These are phyloP conservation scores for Malurus melanocephalus DNA, from an alignment of 2,113 vertebrate genomes.

Conservation along the genomic window DNA sequence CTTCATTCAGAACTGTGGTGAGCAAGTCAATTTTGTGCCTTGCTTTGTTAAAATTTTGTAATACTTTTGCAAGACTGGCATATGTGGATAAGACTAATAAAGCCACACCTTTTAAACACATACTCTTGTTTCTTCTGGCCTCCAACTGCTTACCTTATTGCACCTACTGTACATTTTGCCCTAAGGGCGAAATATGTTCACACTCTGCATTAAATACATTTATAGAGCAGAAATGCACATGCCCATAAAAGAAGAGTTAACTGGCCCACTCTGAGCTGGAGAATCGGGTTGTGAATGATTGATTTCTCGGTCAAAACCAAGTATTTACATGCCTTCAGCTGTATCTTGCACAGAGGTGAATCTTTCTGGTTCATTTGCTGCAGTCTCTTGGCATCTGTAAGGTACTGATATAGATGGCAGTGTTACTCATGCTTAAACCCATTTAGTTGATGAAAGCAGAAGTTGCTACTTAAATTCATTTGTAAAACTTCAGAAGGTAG, in stretches of 20 bases:
- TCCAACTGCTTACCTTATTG: not conserved
- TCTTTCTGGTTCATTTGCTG: slow-evolving; percentile 27
- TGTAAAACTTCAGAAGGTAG: slow-evolving; percentile 39
- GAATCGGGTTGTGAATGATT: not conserved
- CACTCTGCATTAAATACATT: not conserved
- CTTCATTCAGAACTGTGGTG: not conserved
- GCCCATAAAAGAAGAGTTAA: not conserved
- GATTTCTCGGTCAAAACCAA: slow-evolving; percentile 26
- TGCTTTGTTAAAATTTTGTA: slow-evolving; percentile 9
- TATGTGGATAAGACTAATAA: not conserved
- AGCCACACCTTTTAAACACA: not conserved
- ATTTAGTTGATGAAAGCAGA: slow-evolving; percentile 33
- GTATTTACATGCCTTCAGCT: slow-evolving; percentile 37
- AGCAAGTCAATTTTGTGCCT: not conserved
- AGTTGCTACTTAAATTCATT: slow-evolving; percentile 35
- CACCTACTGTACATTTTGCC: not conserved
- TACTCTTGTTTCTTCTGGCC: slow-evolving; percentile 15
- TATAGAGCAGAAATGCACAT: not conserved
- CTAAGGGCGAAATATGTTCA: not conserved
- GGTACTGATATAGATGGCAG: slow-evolving; percentile 47
- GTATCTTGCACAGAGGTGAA: slow-evolving; percentile 50
- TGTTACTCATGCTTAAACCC: slow-evolving; percentile 52
- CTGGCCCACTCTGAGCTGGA: not conserved
- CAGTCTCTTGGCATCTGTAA: slow-evolving; percentile 40
- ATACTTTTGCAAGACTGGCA: slow-evolving; percentile 21